Conservation (phyloP, 2,797 vertebrate genomes). For the Poeciliopsis presidionis region DNA sequence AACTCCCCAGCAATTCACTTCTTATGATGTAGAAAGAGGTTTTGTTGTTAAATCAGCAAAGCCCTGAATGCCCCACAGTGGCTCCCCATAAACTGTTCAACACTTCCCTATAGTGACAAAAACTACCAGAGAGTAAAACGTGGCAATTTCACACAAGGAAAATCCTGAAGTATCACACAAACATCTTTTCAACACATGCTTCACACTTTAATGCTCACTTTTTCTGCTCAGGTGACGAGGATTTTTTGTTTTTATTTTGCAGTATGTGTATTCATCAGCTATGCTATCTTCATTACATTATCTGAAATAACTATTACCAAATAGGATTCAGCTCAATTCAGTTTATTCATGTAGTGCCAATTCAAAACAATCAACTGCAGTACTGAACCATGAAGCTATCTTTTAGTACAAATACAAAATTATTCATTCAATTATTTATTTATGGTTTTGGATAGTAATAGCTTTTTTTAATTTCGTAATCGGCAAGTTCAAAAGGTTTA, state of each 20-base stretch:
- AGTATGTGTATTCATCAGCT: background rate
- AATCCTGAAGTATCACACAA: slow-evolving; percentile 13
- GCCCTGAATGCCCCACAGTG: slow-evolving; percentile 23
- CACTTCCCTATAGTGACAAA: slow-evolving; percentile 35
- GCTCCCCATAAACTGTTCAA: slow-evolving; percentile 37
- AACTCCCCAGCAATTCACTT: slow-evolving; percentile 45
- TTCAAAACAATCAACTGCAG: background rate
- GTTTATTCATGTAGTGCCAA: too few species aligned
- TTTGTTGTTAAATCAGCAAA: slow-evolving; percentile 60
- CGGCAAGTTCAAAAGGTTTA: background rate
- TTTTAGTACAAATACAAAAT: background rate
- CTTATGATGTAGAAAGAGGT: slow-evolving; percentile 29
- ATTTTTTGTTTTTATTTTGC: background rate
- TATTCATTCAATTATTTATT: background rate
- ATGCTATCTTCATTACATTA: background rate
- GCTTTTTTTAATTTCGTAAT: background rate
- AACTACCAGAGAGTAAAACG: slow-evolving; percentile 26
- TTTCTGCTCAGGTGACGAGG: background rate
- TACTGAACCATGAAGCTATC: background rate
- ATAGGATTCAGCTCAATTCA: too few species aligned
- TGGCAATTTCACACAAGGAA: slow-evolving; percentile 1
- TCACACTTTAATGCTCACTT: background rate
- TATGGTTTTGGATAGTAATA: background rate
- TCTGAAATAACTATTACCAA: background rate
- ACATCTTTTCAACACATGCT: background rate